These are phyloP conservation scores for Zygogramma bicolorata DNA, from an alignment of 2,888 invertebrate genomes.

Conservation along the genomic window DNA sequence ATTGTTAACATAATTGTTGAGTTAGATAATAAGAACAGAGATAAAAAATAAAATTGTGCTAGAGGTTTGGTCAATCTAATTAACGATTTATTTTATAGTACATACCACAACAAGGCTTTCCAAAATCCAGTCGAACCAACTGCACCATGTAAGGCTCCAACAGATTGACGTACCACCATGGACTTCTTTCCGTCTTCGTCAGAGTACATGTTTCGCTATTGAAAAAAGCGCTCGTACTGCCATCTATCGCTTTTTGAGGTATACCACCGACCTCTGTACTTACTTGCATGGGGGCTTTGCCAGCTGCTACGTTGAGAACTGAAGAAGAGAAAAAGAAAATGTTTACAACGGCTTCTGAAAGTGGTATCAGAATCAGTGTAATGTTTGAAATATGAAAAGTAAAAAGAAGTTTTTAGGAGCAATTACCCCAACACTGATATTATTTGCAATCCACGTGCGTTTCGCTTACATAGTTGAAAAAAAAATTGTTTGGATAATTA, in stretches of 20 bases:
- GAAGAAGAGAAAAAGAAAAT: constrained; percentile 58
- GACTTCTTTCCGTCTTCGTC: constrained; percentile 84
- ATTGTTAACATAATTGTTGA: too few species aligned
- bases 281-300: constrained; percentile 95
- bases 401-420: too few species aligned
- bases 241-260: constrained; percentile 92
- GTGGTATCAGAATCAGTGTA: background rate
- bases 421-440: too few species aligned
- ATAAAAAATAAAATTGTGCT: too few species aligned
- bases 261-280: constrained; percentile 86
- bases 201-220: constrained; percentile 88
- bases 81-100: too few species aligned
- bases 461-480: too few species aligned
- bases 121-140: constrained; percentile 89
- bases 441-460: too few species aligned
- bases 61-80: too few species aligned
- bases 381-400: too few species aligned
- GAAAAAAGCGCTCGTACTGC: constrained; percentile 87
- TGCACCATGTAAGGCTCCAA: constrained; percentile 96
- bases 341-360: background rate
- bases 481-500: too few species aligned
- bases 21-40: too few species aligned
- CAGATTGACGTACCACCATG: constrained; percentile 97
- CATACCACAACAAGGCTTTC: constrained; percentile 92
- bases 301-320: constrained; percentile 94